Percentiles rank a stretch among this genome's conserved stretches.
Conservation (phyloP, 1,140 invertebrate species). For the Papilio glaucus region DNA sequence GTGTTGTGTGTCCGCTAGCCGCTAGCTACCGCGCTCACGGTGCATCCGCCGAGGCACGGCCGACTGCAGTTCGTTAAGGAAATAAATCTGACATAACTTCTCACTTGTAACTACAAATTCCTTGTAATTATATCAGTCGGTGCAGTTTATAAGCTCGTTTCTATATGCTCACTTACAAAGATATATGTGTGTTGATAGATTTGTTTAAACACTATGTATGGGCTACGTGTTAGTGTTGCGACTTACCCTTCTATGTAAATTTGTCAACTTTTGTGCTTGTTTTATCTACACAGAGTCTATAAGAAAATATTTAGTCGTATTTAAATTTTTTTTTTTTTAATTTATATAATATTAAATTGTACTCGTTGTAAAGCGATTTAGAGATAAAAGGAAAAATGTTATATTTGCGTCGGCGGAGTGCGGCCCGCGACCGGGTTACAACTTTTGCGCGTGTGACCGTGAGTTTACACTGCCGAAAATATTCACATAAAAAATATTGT, state of each 20-base stretch:
- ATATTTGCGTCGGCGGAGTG: no score
- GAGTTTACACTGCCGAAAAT: no score
- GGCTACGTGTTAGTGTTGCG: background rate
- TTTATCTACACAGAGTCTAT: constrained; percentile 31
- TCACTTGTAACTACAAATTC: background rate
- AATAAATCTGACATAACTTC: background rate
- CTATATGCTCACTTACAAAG: constrained; percentile 23
- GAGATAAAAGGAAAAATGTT: constrained; percentile 25
- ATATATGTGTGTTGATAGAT: constrained; percentile 14
- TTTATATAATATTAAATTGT: constrained; percentile 25
- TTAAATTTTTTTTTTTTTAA: constrained; percentile 37
- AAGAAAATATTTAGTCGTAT: constrained; percentile 30
- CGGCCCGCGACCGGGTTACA: no score
- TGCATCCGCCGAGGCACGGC: no score
- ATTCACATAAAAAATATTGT: no score
- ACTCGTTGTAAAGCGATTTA: constrained; percentile 32
- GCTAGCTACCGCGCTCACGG: no score
- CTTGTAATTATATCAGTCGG: no score
- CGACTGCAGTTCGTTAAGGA: no score
- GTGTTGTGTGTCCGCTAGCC: constrained; percentile 3
- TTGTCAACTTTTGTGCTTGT: constrained; percentile 27
- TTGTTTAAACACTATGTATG: background rate
- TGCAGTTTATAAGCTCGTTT: no score
- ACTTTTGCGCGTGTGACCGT: no score
- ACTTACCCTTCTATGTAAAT: constrained; percentile 13